Evolutionary conservation across 2,113 vertebrate genomes (phyloP), one percentile per base, ranked within the genome.

Genomic region (Podarcis raffonei): DNA sequence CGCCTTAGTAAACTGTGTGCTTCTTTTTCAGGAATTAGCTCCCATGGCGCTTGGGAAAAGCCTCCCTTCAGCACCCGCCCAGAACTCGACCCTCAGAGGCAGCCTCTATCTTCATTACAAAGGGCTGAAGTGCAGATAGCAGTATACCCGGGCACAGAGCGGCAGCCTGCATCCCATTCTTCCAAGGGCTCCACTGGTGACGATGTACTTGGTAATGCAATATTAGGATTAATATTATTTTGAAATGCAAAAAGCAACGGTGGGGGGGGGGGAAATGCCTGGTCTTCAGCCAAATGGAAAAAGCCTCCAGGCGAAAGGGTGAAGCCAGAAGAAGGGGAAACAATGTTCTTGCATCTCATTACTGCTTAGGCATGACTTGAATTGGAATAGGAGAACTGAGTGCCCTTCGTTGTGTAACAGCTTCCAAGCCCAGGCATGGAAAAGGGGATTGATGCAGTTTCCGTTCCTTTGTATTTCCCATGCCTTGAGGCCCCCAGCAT

Each of bases 11-110:
- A 85, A 25, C 27, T 16, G 32, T 92, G 90, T 66, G 8, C 93
- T 96, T 95, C 25, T 8, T 96, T 86, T 3, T 86, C 97, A 96
- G 96, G 94, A 92, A 93, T 89, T 95, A 91, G 96, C 92, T 95
- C 96, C 95, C 96, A 98, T 98, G 97, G 97, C 96, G 93, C 95
- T 88, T 85, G 95, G 96, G 95, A 95, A 94, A 95, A 93, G 95
- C 90, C 65, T 87, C 86, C 76, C 81, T 94, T 87, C 95, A 75
- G 92, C 83, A 92, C 89, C 83, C 0, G 7, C 89, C 95, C 80
- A 72, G 94, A 93, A 96, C 93, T 92, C 87, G 62, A 93, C 91
- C 69, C 91, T 0, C 57, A 62, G 83, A 87, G 93, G 91, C 48
- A 66, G 59, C 89, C 59, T 86, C 89, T 86, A 84, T 79, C 93